phyloP scores from a whole-genome alignment of 2,888 invertebrate genomes.

The Chromoteleia sp. region DNA sequence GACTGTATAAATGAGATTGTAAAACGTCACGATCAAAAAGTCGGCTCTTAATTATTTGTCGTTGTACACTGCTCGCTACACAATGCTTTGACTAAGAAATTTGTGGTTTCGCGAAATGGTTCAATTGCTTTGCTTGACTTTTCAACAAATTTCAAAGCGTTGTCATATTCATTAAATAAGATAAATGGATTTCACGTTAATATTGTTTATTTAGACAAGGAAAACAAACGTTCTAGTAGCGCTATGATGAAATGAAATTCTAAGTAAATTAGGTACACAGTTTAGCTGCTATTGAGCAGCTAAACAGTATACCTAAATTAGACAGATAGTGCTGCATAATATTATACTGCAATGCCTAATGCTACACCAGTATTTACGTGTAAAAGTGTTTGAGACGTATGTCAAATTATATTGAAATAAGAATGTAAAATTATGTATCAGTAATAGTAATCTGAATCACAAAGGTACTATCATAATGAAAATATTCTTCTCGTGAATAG shows the following conservation, averaged over 20 bases:
- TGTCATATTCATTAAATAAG: not conserved
- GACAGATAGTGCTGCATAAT: not conserved
- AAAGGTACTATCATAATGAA: too few species aligned
- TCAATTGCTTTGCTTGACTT: slow-evolving; percentile 2
- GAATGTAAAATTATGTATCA: too few species aligned
- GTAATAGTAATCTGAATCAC: too few species aligned
- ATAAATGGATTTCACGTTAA: not conserved
- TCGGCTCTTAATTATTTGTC: slow-evolving; percentile 51
- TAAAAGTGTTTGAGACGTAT: too few species aligned
- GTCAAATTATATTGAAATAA: too few species aligned
- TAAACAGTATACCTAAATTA: not conserved
- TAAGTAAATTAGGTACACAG: not conserved
- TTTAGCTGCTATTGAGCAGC: slow-evolving; percentile 1
- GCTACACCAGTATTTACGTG: not conserved
- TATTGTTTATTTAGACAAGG: not conserved
- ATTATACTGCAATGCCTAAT: too few species aligned
- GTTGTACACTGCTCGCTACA: slow-evolving; percentile 10
- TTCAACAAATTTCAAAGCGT: not conserved
- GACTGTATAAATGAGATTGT: slow-evolving; percentile 62
- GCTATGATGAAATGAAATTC: not conserved
- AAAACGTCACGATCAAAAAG: slow-evolving; percentile 51
- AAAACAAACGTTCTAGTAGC: not conserved
- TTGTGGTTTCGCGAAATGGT: not conserved
- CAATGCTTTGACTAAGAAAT: not conserved
- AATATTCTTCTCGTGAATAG: too few species aligned